These are phyloP conservation scores for Marasmarcha lunaedactyla DNA, from an alignment of 2,888 invertebrate species.

Conservation along the genomic window DNA sequence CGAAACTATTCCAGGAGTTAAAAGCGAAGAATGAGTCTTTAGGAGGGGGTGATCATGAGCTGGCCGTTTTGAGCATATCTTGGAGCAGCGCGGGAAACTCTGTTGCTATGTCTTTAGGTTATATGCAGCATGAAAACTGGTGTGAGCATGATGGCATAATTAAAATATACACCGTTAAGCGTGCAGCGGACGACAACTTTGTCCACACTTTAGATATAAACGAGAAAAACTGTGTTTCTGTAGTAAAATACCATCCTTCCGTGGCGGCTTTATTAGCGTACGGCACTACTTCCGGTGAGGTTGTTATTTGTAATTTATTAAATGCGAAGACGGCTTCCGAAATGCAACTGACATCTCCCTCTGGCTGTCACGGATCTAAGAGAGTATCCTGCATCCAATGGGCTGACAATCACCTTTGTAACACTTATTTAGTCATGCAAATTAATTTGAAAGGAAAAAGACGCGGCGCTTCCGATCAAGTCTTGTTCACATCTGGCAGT, in stretches of 20 bases:
- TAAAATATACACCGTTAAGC: constrained; percentile 36
- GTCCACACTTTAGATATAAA: constrained; percentile 34
- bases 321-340: constrained; percentile 22
- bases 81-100: constrained; percentile 51
- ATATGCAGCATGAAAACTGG: constrained; percentile 44
- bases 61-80: constrained; percentile 31
- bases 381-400: constrained; percentile 37
- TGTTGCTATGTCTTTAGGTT: constrained; percentile 41
- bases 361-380: constrained; percentile 38
- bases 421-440: constrained; percentile 36
- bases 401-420: constrained; percentile 37
- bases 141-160: constrained; percentile 46
- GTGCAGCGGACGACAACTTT: constrained; percentile 59
- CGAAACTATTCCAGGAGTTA: constrained; percentile 42
- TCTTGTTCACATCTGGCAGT: constrained; percentile 30
- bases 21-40: constrained; percentile 23
- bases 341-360: constrained; percentile 32
- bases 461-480: constrained; percentile 41
- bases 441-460: constrained; percentile 38
- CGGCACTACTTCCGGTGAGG: constrained; percentile 45
- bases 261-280: constrained; percentile 43
- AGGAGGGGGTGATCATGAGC: constrained; percentile 35
- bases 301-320: constrained; percentile 39
- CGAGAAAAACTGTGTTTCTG: constrained; percentile 47
- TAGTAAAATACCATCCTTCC: constrained; percentile 38